Evolutionary conservation across 2,797 vertebrate genomes (phyloP).

Genomic region (Bovichtus variegatus): DNA sequence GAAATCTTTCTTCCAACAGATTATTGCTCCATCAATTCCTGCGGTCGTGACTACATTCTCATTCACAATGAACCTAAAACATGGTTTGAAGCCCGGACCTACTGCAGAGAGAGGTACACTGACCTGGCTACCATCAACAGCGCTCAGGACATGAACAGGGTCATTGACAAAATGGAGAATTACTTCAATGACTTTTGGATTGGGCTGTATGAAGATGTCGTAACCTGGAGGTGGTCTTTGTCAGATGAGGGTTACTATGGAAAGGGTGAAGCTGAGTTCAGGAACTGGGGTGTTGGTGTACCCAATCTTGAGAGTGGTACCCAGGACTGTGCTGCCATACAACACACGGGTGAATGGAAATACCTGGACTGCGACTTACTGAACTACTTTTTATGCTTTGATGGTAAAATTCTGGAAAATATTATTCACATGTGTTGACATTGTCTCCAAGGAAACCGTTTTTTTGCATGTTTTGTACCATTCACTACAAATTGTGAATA

Average conservation of each 20-base stretch:
- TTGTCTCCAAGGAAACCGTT: not conserved
- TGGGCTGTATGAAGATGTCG: constrained; percentile 14
- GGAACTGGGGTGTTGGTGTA: constrained; percentile 17
- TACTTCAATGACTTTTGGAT: constrained; percentile 22
- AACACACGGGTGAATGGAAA: constrained; percentile 20
- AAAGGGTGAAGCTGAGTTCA: constrained; percentile 5
- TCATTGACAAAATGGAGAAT: not conserved
- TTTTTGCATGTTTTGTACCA: not conserved
- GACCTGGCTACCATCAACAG: constrained; percentile 30
- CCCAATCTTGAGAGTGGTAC: not conserved
- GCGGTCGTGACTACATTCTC: constrained; percentile 12
- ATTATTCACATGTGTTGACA: not conserved
- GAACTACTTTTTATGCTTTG: constrained; percentile 26
- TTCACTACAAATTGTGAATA: not conserved
- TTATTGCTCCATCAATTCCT: not conserved
- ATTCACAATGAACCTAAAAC: constrained; percentile 9
- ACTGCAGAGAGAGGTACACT: constrained; percentile 16
- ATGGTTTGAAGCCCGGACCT: constrained; percentile 27
- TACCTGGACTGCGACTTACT: constrained; percentile 17
- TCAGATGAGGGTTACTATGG: not conserved
- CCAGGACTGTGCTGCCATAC: constrained; percentile 16
- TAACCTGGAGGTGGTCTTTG: constrained; percentile 29
- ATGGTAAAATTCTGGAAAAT: constrained; percentile 16
- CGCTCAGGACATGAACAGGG: constrained; percentile 7
- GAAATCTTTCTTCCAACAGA: constrained; percentile 8